A percentile compares a stretch with the other conserved stretches of the same genome.
Evolutionary conservation across 1,140 invertebrate species (phyloP).

Genomic region (Drosophila prosaltans): DNA sequence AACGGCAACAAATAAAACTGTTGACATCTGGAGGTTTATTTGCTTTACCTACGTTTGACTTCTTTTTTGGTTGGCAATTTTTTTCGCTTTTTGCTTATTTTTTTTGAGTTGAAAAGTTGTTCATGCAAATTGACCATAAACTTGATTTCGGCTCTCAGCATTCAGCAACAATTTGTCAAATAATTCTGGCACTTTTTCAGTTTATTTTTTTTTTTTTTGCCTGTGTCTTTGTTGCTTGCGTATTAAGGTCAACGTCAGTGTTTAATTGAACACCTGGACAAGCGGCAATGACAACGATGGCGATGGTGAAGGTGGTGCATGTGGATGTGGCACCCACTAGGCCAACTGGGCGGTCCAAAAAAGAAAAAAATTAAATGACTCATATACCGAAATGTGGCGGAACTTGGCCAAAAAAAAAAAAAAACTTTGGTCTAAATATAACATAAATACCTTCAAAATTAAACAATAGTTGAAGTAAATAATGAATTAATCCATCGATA

Average conservation of each 20-base stretch:
- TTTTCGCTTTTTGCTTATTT: conserved; percentile 12
- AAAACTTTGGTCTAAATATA: not conserved
- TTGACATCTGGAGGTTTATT: conserved; percentile 47
- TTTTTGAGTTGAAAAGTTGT: conserved; percentile 33
- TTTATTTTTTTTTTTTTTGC: conserved; percentile 38
- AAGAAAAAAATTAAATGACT: conserved; percentile 40
- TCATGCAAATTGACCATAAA: conserved; percentile 71
- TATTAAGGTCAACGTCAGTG: conserved; percentile 78
- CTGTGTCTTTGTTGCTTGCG: conserved; percentile 40
- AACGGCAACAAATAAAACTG: conserved; percentile 19
- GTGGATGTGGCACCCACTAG: conserved; percentile 10
- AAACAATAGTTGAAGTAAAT: not conserved
- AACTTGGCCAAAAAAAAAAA: not conserved
- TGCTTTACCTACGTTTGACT: conserved; percentile 11
- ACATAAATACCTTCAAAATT: not conserved
- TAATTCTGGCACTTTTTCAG: conserved; percentile 72
- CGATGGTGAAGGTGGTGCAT: conserved; percentile 4
- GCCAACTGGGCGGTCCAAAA: conserved; percentile 53
- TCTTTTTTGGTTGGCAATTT: not conserved
- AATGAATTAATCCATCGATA: not conserved
- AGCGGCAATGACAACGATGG: conserved; percentile 36
- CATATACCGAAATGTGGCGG: conserved; percentile 35
- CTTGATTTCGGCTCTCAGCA: conserved; percentile 73
- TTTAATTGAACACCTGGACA: conserved; percentile 80
- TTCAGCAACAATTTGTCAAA: conserved; percentile 76